phyloP scores from a whole-genome alignment of 2,797 vertebrate genomes.

The Falco concolor region DNA sequence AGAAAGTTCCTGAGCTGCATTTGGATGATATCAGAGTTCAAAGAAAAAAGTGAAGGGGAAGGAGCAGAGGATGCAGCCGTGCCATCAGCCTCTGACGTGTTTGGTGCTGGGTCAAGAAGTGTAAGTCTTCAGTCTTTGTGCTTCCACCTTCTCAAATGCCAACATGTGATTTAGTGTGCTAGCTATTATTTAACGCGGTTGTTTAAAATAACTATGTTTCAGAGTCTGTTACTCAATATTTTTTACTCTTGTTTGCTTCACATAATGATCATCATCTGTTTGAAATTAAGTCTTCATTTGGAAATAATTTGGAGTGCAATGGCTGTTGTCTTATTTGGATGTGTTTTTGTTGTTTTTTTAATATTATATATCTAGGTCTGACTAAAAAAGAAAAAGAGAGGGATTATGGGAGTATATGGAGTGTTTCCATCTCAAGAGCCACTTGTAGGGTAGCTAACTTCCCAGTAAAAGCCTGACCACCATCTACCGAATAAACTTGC shows the following conservation, averaged over 20 bases:
- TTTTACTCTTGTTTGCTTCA: background rate
- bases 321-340: background rate
- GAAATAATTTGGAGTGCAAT: background rate
- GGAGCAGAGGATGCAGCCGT: fast-evolving
- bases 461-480: background rate
- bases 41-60: background rate
- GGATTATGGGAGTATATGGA: background rate
- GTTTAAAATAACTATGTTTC: background rate
- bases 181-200: background rate
- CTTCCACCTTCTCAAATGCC: background rate
- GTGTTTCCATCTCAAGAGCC: background rate
- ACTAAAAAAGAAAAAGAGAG: background rate
- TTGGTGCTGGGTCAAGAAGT: fast-evolving
- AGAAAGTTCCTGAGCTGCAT: background rate
- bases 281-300: background rate
- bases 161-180: background rate
- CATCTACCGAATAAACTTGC: background rate
- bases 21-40: background rate
- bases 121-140: background rate
- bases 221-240: background rate
- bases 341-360: background rate
- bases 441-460: background rate
- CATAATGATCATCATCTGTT: background rate
- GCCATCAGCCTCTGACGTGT: background rate
- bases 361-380: background rate